Percentiles rank a stretch among this genome's conserved stretches.
phyloP scores from a whole-genome alignment of 2,797 vertebrate genomes.

The Myiotriccus ornatus region DNA sequence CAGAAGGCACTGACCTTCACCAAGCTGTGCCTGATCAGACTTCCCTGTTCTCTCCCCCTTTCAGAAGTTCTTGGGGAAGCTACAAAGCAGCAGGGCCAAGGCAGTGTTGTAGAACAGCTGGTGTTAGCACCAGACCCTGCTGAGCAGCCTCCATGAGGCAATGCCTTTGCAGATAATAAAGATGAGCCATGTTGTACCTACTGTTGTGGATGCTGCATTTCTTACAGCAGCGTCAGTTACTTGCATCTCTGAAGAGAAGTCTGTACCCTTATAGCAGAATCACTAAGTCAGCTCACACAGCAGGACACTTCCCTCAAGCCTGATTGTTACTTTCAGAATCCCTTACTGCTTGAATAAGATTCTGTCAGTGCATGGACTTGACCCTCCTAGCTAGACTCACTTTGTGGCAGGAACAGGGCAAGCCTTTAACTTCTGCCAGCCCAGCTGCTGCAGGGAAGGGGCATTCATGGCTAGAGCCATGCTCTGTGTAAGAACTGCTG shows the following conservation, averaged over 20 bases:
- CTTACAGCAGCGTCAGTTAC: background rate
- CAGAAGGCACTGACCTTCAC: background rate
- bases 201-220: background rate
- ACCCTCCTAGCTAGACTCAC: background rate
- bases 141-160: background rate
- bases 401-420: background rate
- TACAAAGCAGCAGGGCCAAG: background rate
- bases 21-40: fast-evolving
- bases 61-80: background rate
- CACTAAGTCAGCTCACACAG: background rate
- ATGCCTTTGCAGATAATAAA: conserved; percentile 27
- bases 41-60: background rate
- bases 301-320: background rate
- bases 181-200: background rate
- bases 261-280: background rate
- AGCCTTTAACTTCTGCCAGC: background rate
- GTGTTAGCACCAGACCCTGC: background rate
- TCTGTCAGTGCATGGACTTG: background rate
- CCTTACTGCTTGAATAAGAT: background rate
- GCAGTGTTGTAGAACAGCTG: background rate
- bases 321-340: no score
- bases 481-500: fast-evolving
- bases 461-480: fast-evolving
- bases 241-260: background rate
- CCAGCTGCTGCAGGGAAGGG: fast-evolving